phyloP scores from a whole-genome alignment of 2,113 vertebrate species.

The Thomomys bottae region DNA sequence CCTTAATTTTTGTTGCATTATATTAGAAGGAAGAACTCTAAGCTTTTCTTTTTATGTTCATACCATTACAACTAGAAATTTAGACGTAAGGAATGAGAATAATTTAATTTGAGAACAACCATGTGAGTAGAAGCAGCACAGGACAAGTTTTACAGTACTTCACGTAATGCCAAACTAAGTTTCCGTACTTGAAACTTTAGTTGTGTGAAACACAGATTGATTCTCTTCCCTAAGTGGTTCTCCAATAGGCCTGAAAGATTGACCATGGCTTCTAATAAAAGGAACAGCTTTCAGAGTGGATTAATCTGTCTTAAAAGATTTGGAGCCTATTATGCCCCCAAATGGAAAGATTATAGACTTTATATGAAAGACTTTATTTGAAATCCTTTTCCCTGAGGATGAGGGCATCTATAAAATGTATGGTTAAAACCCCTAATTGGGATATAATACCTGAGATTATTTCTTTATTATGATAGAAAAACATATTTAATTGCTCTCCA shows the following conservation, averaged over 20 bases:
- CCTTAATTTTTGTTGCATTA: not conserved
- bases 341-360: constrained; percentile 45
- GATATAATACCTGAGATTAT: not conserved
- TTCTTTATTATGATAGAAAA: not conserved
- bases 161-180: not conserved
- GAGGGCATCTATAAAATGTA: not conserved
- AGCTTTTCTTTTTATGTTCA: not conserved
- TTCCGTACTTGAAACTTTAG: not conserved
- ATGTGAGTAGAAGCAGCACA: not conserved
- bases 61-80: not conserved
- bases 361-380: not conserved
- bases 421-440: not conserved
- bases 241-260: constrained; percentile 32
- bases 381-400: not conserved
- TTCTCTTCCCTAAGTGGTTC: not conserved
- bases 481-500: not conserved
- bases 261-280: not conserved
- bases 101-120: not conserved
- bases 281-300: constrained; percentile 22
- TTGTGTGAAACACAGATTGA: constrained; percentile 12
- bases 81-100: not conserved
- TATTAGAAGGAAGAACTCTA: not conserved
- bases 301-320: constrained; percentile 55
- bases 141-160: not conserved
- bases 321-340: not conserved